phyloP scores from a whole-genome alignment of 1,140 invertebrate species.

The Laodelphax striatellus region DNA sequence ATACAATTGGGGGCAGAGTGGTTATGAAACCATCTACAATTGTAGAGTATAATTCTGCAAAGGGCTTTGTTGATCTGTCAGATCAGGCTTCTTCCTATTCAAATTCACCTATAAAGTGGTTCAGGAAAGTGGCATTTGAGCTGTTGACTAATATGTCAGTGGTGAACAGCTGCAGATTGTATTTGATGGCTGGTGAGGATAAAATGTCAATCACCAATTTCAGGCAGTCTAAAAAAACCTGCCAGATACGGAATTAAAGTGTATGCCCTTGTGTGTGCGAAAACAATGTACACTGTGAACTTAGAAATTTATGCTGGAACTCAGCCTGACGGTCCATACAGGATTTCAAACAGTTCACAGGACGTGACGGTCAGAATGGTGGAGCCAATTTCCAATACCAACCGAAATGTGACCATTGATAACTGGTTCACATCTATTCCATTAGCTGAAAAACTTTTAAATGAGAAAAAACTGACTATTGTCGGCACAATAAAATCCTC shows the following conservation, averaged over 20 bases:
- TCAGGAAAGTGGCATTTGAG: background rate
- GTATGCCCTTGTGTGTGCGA: conserved; percentile 32
- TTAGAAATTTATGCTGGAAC: conserved; percentile 35
- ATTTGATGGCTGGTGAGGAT: background rate
- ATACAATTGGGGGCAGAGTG: conserved; percentile 24
- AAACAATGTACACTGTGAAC: conserved; percentile 36
- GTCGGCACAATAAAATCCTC: conserved; percentile 30
- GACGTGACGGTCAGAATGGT: conserved; percentile 28
- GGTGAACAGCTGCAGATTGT: background rate
- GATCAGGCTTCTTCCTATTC: background rate
- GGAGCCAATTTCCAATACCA: conserved; percentile 26
- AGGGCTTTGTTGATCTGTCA: conserved; percentile 10
- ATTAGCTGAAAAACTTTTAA: conserved; percentile 25
- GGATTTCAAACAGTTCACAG: conserved; percentile 21
- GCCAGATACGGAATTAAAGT: conserved; percentile 33
- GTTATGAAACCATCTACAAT: conserved; percentile 30
- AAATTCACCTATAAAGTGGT: background rate
- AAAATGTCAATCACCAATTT: conserved; percentile 13
- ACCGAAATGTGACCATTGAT: conserved; percentile 30
- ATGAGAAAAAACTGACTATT: conserved; percentile 27
- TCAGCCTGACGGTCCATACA: conserved; percentile 28
- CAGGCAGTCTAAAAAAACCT: no score
- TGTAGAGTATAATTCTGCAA: conserved; percentile 28
- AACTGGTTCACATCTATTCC: conserved; percentile 30
- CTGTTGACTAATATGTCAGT: background rate